These are phyloP conservation scores for Uloborus plumipes DNA, from an alignment of 2,888 invertebrate genomes.

Conservation along the genomic window DNA sequence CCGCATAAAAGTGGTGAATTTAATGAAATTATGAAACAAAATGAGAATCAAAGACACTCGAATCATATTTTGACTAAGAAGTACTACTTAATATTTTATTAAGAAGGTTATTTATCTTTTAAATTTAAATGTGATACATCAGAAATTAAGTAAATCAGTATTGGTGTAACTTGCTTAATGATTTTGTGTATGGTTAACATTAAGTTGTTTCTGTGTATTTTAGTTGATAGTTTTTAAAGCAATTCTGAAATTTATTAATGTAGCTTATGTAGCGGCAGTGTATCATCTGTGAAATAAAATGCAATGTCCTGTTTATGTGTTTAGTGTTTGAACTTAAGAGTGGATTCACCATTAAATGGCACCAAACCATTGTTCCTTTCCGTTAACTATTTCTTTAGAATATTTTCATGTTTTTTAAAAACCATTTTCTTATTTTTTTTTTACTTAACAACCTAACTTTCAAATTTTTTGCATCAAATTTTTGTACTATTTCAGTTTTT, in stretches of 20 bases:
- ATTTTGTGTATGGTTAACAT: constrained; percentile 7
- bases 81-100: too few species aligned
- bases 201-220: constrained; percentile 22
- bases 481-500: constrained; percentile 12
- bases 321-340: constrained; percentile 24
- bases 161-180: constrained; percentile 11
- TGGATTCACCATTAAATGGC: too few species aligned
- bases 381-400: too few species aligned
- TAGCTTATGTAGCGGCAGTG: constrained; percentile 45
- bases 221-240: constrained; percentile 33
- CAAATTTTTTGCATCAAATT: constrained; percentile 17
- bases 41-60: too few species aligned
- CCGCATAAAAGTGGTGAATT: neutral
- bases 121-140: constrained; percentile 21
- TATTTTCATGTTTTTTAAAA: too few species aligned
- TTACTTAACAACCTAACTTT: neutral
- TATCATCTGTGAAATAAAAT: constrained; percentile 50
- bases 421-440: too few species aligned
- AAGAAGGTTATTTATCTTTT: too few species aligned
- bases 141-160: constrained; percentile 2
- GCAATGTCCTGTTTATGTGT: constrained; percentile 45
- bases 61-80: too few species aligned
- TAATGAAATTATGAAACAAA: too few species aligned
- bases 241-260: constrained; percentile 39
- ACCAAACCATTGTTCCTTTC: too few species aligned